Conservation (phyloP, 2,113 vertebrate genomes). For the Crotalus viridis region DNA sequence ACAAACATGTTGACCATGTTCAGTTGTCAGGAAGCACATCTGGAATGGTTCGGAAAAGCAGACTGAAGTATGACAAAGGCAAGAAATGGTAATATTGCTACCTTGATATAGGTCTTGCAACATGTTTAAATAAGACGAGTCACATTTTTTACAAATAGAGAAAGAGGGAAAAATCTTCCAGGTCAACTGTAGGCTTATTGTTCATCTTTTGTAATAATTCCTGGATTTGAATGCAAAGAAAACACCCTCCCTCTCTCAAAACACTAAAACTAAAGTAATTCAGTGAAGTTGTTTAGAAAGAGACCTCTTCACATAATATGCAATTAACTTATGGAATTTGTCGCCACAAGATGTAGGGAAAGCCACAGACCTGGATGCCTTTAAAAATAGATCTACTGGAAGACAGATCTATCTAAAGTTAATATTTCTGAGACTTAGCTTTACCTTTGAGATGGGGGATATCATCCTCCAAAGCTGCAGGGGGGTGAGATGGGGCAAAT, state of each 20-base stretch:
- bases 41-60: conserved; percentile 52
- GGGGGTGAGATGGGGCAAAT: background rate
- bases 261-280: background rate
- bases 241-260: background rate
- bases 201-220: conserved; percentile 23
- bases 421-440: background rate
- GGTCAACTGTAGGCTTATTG: conserved; percentile 16
- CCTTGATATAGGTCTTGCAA: conserved; percentile 30
- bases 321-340: background rate
- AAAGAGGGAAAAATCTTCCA: conserved; percentile 37
- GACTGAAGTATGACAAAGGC: conserved; percentile 59
- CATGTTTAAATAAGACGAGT: conserved; percentile 41
- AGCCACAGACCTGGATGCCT: background rate
- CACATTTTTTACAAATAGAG: conserved; percentile 24
- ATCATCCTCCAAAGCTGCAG: background rate
- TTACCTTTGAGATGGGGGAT: background rate
- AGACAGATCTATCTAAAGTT: background rate
- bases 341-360: background rate
- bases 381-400: background rate
- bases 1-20: conserved; percentile 31
- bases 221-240: conserved; percentile 43
- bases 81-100: conserved; percentile 52
- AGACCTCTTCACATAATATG: background rate
- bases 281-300: background rate
- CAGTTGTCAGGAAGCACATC: conserved; percentile 45